A percentile compares a stretch with the other conserved stretches of the same genome.
Conservation (phyloP, 2,113 vertebrate genomes). For the Tragelaphus scriptus region DNA sequence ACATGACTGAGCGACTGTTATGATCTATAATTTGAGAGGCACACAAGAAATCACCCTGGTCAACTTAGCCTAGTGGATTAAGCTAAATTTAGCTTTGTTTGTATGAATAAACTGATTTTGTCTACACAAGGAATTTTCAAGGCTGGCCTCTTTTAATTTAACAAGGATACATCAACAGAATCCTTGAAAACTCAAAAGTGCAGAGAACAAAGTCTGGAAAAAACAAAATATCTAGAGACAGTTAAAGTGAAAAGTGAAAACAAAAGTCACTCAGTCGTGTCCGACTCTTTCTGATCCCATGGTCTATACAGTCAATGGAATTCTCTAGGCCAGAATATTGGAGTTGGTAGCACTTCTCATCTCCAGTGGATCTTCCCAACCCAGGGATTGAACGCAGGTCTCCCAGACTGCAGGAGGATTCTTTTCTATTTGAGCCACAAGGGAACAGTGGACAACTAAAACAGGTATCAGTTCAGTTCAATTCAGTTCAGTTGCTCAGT, state of each 20-base stretch:
- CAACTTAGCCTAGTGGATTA: neutral
- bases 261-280: fast-evolving
- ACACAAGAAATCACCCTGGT: neutral
- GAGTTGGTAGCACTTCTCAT: neutral
- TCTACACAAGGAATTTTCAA: neutral
- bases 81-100: neutral
- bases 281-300: neutral
- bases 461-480: neutral
- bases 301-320: neutral
- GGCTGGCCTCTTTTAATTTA: neutral
- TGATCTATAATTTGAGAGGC: neutral
- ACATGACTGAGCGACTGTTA: too few species aligned
- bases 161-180: neutral
- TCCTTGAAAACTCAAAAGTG: neutral
- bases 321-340: neutral
- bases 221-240: neutral
- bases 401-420: neutral
- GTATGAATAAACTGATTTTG: neutral
- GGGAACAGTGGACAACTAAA: neutral
- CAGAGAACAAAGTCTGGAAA: neutral
- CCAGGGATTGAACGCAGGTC: fast-evolving
- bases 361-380: neutral
- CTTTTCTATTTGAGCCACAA: neutral
- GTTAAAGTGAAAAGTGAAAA: neutral
- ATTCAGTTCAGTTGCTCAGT: too few species aligned